Evolutionary conservation across 2,888 invertebrate species (phyloP), one percentile per base, ranked within the genome.

Genomic region (Epicampocera succincta): DNA sequence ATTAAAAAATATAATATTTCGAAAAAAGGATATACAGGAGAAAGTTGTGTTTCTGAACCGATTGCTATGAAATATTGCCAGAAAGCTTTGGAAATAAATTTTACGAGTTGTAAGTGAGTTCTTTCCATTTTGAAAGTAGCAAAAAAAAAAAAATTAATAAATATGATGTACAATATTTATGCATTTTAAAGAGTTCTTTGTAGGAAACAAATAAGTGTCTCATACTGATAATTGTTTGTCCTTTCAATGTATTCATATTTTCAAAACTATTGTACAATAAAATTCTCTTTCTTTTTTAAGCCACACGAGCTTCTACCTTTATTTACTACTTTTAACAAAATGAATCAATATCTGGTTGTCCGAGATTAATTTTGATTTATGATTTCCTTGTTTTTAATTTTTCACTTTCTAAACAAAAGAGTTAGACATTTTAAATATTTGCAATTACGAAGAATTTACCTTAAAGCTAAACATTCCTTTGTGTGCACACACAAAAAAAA

Each of bases 291-390:
- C 3, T 52, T 33, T 13, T 29, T 5, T 3, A 46, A 46, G 15
- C 58, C 69, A 58, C 33, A 71, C n/a, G n/a, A n/a, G n/a, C n/a
- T n/a, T n/a, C n/a, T n/a, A n/a, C n/a, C 33, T 6, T 17, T 11
- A 17, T 5, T 11, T 5, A n/a, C n/a, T 17, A 4, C 21, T 50
- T 11, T 11, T 21, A 4, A 3, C 46, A 15, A 21, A 48, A 25
- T 21, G 12, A 21, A 60, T 33, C 19, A 17, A 8, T 65, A 58
- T 12, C 25, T 42, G 9, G 11, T 19, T 61, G 42, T 25, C 13
- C 19, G 5, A 61, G 44, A 5, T 72, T 61, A 13, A 42, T 72
- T 72, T 72, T 61, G 60, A 52, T 52, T 72, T 72, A 72, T 44
- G 19, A 42, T 61, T 61, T 33, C 8, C 33, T 33, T 8, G 1